Conservation (phyloP, 2,113 vertebrate species). For the Chloebia gouldiae region DNA sequence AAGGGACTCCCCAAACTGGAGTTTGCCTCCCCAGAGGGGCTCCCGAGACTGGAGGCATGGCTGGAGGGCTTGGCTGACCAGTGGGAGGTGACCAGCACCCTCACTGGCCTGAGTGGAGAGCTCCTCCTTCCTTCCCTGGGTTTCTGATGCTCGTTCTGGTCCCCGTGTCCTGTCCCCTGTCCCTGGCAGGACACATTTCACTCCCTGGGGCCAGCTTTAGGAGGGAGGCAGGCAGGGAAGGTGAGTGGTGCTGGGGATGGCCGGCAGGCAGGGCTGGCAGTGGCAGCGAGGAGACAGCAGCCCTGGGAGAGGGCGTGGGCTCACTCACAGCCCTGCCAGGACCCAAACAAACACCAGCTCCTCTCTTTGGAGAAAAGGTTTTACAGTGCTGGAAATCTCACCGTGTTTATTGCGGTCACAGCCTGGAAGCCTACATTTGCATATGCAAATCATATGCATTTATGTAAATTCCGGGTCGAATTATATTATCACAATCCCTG, state of each 20-base stretch:
- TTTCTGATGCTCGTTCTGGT: not conserved
- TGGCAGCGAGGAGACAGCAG: not conserved
- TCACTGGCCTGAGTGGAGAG: not conserved
- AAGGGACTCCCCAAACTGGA: not conserved
- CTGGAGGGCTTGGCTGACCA: not conserved
- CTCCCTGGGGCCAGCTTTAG: not conserved
- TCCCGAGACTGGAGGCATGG: not conserved
- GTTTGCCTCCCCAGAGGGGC: not conserved
- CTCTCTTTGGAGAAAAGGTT: not conserved
- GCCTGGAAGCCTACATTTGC: not conserved
- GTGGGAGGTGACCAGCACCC: not conserved
- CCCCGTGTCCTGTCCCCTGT: too few species aligned
- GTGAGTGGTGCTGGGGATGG: accelerated
- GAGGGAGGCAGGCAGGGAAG: not conserved
- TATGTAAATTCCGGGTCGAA: not conserved
- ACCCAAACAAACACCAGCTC: not conserved
- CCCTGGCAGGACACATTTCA: not conserved
- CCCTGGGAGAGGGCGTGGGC: not conserved
- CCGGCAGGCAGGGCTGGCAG: not conserved
- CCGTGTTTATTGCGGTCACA: not conserved
- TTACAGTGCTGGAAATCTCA: not conserved
- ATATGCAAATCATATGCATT: conserved; percentile 45
- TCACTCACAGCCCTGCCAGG: not conserved
- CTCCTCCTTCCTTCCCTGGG: not conserved
- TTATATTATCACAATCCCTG: not conserved